Evolutionary conservation across 35 echinoderm and acorn worm species (phyloP).

Genomic region (Stichopus chloronotus): DNA sequence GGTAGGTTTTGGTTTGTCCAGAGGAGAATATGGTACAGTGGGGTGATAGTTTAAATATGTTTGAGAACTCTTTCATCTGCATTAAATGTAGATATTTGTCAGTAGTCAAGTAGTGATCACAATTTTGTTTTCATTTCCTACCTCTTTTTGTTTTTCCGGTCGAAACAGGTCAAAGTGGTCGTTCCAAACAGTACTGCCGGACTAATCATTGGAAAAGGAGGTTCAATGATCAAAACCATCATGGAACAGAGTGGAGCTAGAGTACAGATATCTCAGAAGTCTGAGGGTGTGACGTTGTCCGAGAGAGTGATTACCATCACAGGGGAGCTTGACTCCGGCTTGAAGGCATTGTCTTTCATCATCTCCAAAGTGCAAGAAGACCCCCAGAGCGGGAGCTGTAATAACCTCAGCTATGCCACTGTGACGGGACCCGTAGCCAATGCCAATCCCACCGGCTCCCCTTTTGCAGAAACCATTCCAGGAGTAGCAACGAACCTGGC

Average conservation of each 20-base stretch:
- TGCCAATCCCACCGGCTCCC: conserved; percentile 96
- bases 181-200: conserved; percentile 99
- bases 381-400: conserved; percentile 98
- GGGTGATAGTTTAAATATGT: too few species aligned
- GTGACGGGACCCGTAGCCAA: conserved; percentile 95
- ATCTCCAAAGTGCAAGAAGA: conserved; percentile 96
- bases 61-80: too few species aligned
- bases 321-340: conserved; percentile 81
- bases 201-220: conserved; percentile 96
- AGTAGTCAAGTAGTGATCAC: too few species aligned
- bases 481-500: conserved; percentile 60
- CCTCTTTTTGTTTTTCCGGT: not conserved
- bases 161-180: conserved; percentile 86
- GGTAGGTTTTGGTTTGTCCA: too few species aligned
- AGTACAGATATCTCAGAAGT: conserved; percentile 98
- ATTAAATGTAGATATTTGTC: too few species aligned
- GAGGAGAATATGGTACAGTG: too few species aligned
- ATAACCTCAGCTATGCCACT: conserved; percentile 98
- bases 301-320: conserved; percentile 93
- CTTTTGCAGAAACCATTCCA: conserved; percentile 85
- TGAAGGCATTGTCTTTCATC: conserved; percentile 95
- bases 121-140: too few species aligned
- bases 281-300: conserved; percentile 93
- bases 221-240: conserved; percentile 94
- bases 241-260: conserved; percentile 95